A percentile compares a stretch with the other conserved stretches of the same genome.
phyloP scores from a whole-genome alignment of 2,797 vertebrate genomes.

The Ctenopoma kingsleyae region DNA sequence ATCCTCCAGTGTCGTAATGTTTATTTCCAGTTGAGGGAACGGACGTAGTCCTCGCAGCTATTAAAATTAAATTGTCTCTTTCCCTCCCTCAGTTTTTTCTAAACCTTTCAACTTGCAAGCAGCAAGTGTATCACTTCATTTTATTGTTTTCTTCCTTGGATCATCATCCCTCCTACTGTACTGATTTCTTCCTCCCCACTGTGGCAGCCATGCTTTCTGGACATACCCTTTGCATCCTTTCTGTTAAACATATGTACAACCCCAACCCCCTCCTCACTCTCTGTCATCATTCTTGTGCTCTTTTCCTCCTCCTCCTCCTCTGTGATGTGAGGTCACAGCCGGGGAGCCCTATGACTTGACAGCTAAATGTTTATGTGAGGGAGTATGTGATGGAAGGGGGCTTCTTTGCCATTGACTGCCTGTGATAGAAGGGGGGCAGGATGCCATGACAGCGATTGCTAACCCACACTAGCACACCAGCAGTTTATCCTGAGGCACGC shows the following conservation, averaged over 20 bases:
- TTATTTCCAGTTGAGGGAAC: constrained; percentile 48
- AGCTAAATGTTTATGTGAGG: constrained; percentile 76
- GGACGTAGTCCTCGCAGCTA: constrained; percentile 24
- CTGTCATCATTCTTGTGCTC: constrained; percentile 16
- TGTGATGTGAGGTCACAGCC: constrained; percentile 87
- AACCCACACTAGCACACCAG: constrained; percentile 57
- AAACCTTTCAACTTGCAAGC: constrained; percentile 13
- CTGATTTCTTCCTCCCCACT: constrained; percentile 29
- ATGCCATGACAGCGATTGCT: constrained; percentile 64
- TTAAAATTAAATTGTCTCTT: constrained; percentile 32
- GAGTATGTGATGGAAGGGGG: constrained; percentile 43
- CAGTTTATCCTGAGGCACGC: constrained; percentile 75
- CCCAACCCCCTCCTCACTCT: constrained; percentile 15
- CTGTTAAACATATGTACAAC: constrained; percentile 16
- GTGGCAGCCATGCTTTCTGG: constrained; percentile 29
- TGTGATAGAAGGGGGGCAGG: constrained; percentile 51
- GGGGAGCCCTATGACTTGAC: constrained; percentile 85
- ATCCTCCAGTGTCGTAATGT: constrained; percentile 20
- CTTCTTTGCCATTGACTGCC: constrained; percentile 32
- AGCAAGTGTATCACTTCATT: constrained; percentile 5
- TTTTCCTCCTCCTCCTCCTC: constrained; percentile 45
- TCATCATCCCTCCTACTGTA: constrained; percentile 18
- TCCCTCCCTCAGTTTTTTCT: constrained; percentile 13
- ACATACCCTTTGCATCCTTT: constrained; percentile 23
- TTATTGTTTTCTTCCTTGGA: not conserved